Conservation (phyloP, 2,888 invertebrate genomes). For the Temnothorax ravouxi region DNA sequence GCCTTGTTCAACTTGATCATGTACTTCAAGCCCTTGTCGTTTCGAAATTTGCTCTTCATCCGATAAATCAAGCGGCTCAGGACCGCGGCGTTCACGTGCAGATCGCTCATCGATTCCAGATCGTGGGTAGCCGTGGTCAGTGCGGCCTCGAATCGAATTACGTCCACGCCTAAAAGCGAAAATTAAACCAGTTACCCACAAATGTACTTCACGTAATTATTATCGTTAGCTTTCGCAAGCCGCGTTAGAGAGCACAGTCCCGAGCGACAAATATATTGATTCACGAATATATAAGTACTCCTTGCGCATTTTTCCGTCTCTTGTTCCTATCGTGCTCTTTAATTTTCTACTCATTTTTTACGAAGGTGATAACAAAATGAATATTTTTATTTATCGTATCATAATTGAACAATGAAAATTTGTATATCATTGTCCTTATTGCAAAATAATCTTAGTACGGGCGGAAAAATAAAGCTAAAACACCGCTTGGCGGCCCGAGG, state of each 20-base stretch:
- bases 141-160: conserved; percentile 62
- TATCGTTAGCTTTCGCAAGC: neutral
- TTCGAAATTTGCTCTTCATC: conserved; percentile 88
- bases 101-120: conserved; percentile 85
- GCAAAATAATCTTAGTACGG: neutral
- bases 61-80: conserved; percentile 88
- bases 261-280: neutral
- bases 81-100: conserved; percentile 88
- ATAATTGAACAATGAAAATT: neutral
- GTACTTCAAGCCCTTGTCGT: conserved; percentile 88
- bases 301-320: neutral
- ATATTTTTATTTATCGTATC: neutral
- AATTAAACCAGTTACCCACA: neutral
- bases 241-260: neutral
- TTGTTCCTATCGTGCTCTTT: neutral
- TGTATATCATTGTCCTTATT: neutral
- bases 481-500: neutral
- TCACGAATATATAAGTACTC: neutral
- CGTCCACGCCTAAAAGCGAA: conserved; percentile 69
- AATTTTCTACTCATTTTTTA: neutral
- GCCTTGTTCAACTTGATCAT: conserved; percentile 88
- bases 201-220: neutral
- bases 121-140: conserved; percentile 74
- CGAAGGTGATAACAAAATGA: neutral
- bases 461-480: neutral